Evolutionary conservation across 2,888 invertebrate genomes (phyloP), one percentile per base, ranked within the genome.

Genomic region (Plusia festucae): DNA sequence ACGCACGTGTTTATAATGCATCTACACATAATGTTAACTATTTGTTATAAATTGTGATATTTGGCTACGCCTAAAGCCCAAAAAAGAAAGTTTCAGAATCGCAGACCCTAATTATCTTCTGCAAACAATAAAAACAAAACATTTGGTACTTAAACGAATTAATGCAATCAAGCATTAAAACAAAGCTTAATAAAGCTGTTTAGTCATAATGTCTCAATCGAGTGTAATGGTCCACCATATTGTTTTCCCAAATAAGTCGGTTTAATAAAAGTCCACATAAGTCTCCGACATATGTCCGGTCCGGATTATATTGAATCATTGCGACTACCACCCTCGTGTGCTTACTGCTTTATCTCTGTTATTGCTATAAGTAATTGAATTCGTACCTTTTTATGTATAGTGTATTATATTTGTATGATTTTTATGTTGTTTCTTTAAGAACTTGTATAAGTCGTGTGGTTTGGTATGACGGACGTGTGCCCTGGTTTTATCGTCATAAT

Each of bases 261-360:
- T 90, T 93, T 91, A 91, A 92, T 93, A 93, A 89, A 91, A 90
- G 87, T 87, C 88, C 83, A 68, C 85, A 87, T 86, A 89, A 89
- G 86, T 85, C 85, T 75, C 66, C 86, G 86, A 91, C 94, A 93
- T 90, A 92, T 93, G 93, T 90, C 83, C 71, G 81, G 76, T 78
- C 68, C 70, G 89, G 92, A 90, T 92, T 91, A 93, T 92, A 91
- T 91, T 90, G 88, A 90, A 91, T 89, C 91, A 90, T 90, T 89
- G 89, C 84, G 79, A 81, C 74, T 78, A 80, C 85, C 86, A 87
- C 89, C 86, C 83, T 80, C 76, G 75, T 74, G 70, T 77, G 70
- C 71, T 78, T 61, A 53, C 53, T 46, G 68, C 74, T 79, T 80
- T 82, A 78, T 85, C 73, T 81, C 64, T 78, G 78, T 82, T 83